A percentile compares a stretch with the other conserved stretches of the same genome.
These are phyloP conservation scores for Oreochromis mossambicus DNA, from an alignment of 2,797 vertebrate species.

Conservation along the genomic window DNA sequence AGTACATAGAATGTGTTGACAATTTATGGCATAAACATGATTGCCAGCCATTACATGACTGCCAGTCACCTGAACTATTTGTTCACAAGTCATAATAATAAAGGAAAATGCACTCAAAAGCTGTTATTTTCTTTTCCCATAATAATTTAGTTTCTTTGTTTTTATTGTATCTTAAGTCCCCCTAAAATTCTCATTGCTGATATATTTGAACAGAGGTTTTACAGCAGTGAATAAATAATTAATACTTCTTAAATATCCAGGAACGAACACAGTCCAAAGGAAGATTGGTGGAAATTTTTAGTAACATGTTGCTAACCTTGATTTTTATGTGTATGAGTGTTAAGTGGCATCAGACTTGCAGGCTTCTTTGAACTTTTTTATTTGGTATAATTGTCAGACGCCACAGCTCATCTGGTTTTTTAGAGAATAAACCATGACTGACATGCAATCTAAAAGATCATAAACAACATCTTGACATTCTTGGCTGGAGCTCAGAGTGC, in stretches of 20 bases:
- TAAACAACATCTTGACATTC: slow-evolving; percentile 47
- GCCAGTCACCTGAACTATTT: background rate
- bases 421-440: background rate
- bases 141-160: background rate
- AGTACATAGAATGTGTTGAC: background rate
- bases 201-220: background rate
- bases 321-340: background rate
- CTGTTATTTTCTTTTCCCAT: background rate
- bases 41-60: background rate
- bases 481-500: slow-evolving; percentile 10
- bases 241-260: background rate
- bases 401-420: slow-evolving; percentile 16
- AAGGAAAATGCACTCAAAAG: background rate
- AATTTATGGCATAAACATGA: too few relatives aligned
- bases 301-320: background rate
- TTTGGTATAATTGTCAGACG: background rate
- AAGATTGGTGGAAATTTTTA: background rate
- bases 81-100: background rate
- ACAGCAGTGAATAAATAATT: background rate
- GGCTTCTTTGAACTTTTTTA: background rate
- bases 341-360: background rate
- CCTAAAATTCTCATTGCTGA: background rate
- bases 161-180: background rate
- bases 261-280: background rate
- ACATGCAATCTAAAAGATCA: slow-evolving; percentile 38